Evolutionary conservation across 2,797 vertebrate genomes (phyloP).

Genomic region (Eutrigla gurnardus): DNA sequence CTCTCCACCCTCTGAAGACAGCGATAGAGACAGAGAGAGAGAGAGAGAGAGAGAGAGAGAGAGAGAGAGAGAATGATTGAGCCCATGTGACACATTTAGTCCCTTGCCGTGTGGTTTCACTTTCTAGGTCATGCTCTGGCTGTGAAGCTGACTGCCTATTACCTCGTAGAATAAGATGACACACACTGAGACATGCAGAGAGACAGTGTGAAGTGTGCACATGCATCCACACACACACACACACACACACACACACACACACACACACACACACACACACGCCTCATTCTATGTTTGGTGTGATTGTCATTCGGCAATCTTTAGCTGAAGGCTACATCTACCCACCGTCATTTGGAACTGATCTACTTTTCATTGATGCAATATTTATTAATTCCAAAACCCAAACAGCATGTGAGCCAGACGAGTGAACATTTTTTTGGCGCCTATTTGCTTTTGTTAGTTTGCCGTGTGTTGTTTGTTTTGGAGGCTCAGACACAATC

Average conservation of each 20-base stretch:
- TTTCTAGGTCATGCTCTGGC: conserved; percentile 87
- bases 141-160: conserved; percentile 78
- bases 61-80: conserved; percentile 76
- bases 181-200: conserved; percentile 36
- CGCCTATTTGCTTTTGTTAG: conserved; percentile 43
- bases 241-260: not conserved
- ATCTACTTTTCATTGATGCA: conserved; percentile 54
- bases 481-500: conserved; percentile 48
- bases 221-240: conserved; percentile 15
- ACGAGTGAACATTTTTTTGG: conserved; percentile 31
- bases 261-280: conserved; percentile 29
- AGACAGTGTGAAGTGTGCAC: conserved; percentile 27
- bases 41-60: not conserved
- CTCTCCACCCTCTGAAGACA: too few species aligned
- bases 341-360: conserved; percentile 39
- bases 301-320: conserved; percentile 52
- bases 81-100: conserved; percentile 83
- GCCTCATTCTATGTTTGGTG: conserved; percentile 45
- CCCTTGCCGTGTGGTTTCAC: conserved; percentile 80
- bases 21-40: too few species aligned
- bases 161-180: conserved; percentile 76
- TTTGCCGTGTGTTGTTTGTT: conserved; percentile 53
- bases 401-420: conserved; percentile 30
- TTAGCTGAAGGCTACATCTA: conserved; percentile 45
- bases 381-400: conserved; percentile 54